Evolutionary conservation across 2,888 invertebrate genomes (phyloP).

Genomic region (Prenolepis imparis): DNA sequence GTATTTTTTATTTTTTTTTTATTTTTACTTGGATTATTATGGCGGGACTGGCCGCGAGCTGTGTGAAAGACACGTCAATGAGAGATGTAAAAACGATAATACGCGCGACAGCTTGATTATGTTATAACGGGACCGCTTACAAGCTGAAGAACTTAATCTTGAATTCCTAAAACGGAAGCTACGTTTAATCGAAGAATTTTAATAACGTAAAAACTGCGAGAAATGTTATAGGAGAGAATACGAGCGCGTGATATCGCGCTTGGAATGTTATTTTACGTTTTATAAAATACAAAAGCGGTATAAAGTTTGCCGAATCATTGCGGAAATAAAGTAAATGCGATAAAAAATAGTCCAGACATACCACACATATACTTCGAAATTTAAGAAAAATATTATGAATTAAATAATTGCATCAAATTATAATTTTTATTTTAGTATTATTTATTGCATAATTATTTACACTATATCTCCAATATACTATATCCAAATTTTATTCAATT

Average conservation of each 20-base stretch:
- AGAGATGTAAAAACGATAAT: constrained; percentile 21
- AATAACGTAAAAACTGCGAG: not conserved
- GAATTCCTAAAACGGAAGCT: not conserved
- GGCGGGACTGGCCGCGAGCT: not conserved
- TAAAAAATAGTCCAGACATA: not conserved
- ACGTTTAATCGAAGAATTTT: not conserved
- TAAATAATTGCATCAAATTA: not conserved
- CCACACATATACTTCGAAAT: not conserved
- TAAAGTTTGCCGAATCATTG: not conserved
- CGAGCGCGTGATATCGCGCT: not conserved
- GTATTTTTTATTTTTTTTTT: not conserved
- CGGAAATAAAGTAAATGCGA: not conserved
- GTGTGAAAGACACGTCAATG: constrained; percentile 5
- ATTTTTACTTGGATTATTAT: not conserved
- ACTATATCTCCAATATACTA: too few species aligned
- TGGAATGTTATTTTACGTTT: not conserved
- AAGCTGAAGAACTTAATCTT: not conserved
- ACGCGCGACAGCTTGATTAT: constrained; percentile 17
- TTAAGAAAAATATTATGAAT: not conserved
- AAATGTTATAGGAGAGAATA: not conserved
- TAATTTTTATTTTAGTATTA: not conserved
- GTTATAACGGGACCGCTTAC: constrained; percentile 30
- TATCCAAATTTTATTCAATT: too few species aligned
- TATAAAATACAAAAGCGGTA: not conserved
- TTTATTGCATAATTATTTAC: not conserved